These are phyloP conservation scores for Synanthedon vespiformis DNA, from an alignment of 2,888 invertebrate species.

Conservation along the genomic window DNA sequence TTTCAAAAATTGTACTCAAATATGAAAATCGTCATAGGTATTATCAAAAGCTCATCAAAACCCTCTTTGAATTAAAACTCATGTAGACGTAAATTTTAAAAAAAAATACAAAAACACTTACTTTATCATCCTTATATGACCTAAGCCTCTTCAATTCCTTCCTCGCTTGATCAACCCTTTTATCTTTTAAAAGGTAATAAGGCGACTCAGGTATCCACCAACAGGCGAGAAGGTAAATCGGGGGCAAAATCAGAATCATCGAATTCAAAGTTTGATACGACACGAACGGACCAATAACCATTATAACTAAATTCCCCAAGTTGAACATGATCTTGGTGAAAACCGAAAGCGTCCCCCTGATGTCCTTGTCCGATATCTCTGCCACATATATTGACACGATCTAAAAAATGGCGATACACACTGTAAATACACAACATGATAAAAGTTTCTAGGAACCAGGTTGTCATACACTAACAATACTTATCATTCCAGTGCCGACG, in stretches of 20 bases:
- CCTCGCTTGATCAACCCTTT: conserved; percentile 49
- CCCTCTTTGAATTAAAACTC: too few species aligned
- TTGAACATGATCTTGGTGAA: conserved; percentile 37
- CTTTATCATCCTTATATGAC: conserved; percentile 34
- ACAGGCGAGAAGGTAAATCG: conserved; percentile 54
- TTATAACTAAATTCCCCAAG: conserved; percentile 45
- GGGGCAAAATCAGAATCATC: conserved; percentile 46
- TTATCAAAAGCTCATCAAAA: too few species aligned
- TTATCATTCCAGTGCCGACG: conserved; percentile 52
- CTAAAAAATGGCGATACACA: conserved; percentile 22
- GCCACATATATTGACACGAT: conserved; percentile 46
- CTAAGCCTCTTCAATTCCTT: conserved; percentile 42
- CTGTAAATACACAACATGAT: too few species aligned
- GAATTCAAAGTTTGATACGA: conserved; percentile 45
- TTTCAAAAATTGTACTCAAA: too few species aligned
- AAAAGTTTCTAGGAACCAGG: too few species aligned
- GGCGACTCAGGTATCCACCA: conserved; percentile 72
- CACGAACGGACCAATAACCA: conserved; percentile 45
- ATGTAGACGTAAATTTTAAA: too few species aligned
- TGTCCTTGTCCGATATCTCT: conserved; percentile 54
- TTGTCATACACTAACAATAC: conserved; percentile 30
- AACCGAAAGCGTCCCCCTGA: conserved; percentile 40
- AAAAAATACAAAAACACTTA: conserved; percentile 9
- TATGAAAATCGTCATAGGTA: too few species aligned
- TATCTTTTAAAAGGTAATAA: conserved; percentile 66